These are phyloP conservation scores for Argya squamiceps DNA, from an alignment of 2,797 vertebrate species.

Conservation along the genomic window DNA sequence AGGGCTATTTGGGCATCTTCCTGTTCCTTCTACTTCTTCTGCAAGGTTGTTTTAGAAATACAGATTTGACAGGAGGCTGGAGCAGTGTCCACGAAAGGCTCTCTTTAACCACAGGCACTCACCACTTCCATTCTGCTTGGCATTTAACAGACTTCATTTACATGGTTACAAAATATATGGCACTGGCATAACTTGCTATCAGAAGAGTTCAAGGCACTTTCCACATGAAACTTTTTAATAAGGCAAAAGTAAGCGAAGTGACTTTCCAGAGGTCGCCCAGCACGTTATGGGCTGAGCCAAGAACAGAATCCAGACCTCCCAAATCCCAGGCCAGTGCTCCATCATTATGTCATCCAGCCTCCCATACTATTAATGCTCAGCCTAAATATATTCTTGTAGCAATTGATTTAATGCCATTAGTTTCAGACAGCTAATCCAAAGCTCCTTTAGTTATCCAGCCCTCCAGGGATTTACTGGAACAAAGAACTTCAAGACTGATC, in stretches of 20 bases:
- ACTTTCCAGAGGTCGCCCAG: slow-evolving; percentile 9
- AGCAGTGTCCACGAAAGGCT: neutral
- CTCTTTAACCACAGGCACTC: neutral
- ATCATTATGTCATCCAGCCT: slow-evolving; percentile 42
- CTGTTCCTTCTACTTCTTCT: neutral
- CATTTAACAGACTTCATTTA: neutral
- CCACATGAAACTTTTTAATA: slow-evolving; percentile 13
- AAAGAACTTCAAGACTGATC: neutral
- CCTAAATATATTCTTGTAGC: slow-evolving; percentile 51
- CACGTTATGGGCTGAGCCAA: slow-evolving; percentile 7
- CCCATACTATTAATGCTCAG: slow-evolving; percentile 29
- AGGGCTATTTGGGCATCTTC: neutral
- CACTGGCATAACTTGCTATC: neutral
- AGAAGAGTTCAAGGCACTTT: neutral
- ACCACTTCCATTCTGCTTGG: neutral
- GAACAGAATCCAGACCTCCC: neutral
- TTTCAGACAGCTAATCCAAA: slow-evolving; percentile 50
- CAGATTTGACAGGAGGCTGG: neutral
- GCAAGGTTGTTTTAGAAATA: neutral
- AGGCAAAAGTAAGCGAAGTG: slow-evolving; percentile 5
- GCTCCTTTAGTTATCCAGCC: slow-evolving; percentile 10
- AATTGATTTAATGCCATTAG: slow-evolving; percentile 61
- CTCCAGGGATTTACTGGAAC: slow-evolving; percentile 3
- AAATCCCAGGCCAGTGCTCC: slow-evolving; percentile 24
- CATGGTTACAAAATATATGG: neutral